Evolutionary conservation across 2,888 invertebrate genomes (phyloP), one percentile per base, ranked within the genome.

Genomic region (Agonopterix heracliana): DNA sequence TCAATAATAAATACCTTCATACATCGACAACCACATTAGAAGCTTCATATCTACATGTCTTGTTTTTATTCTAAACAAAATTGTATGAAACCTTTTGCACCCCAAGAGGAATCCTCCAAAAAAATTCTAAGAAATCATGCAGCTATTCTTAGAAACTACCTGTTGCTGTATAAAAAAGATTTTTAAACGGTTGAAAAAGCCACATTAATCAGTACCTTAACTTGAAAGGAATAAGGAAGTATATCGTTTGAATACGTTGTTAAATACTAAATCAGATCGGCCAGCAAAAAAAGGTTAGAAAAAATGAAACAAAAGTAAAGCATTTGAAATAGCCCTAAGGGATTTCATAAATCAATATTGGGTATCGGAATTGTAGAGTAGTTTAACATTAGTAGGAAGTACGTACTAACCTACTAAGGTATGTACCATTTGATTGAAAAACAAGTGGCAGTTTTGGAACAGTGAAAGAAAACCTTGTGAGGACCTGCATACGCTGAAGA

Each of bases 71-170:
- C 26, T 26, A 17, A 17, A 17, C 26, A 3, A 26, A 26, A 26
- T 26, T 26, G 26, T 26, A 26, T 26, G 26, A 26, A 26, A 26
- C 26, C 26, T 26, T 26, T 26, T 26, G 26, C 26, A 26, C 26
- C 26, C 26, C 26, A 26, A 26, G 26, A 5, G 26, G 26, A 26
- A 62, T 52, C 53, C 56, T 57, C 54, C 54, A 55, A 68, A 71
- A 73, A 65, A 65, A 52, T 80, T 80, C 80, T 59, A 7, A 70
- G 80, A 80, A 80, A 64, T 62, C 61, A 57, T 55, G 53, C 54
- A 54, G 54, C 51, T 63, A 63, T 80, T 79, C 79, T 66, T 26
- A 59, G 79, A 78, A 78, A 40, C 71, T 75, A 75, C 75, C 77
- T 74, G 71, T 71, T 66, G 59, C 63, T 48, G 55, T 51, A 67